phyloP scores from a whole-genome alignment of 1,140 invertebrate species.

The Philotrypesis tridentata region DNA sequence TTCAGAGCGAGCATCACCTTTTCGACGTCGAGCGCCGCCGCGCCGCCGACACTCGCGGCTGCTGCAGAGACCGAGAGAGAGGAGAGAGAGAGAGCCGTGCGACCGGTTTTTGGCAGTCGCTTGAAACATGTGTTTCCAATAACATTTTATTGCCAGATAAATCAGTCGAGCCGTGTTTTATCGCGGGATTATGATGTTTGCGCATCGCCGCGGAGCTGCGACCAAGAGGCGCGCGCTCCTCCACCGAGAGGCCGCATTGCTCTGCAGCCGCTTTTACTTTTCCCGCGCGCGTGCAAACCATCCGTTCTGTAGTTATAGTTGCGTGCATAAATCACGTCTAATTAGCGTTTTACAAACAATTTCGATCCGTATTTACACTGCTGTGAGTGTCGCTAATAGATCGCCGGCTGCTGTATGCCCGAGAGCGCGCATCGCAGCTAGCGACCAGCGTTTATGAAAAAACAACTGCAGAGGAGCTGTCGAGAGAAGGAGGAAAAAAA shows the following conservation, averaged over 20 bases:
- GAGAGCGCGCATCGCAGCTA: too few relatives aligned
- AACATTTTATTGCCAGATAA: slow-evolving; percentile 66
- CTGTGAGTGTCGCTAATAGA: not conserved
- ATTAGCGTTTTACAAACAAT: not conserved
- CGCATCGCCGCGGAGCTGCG: not conserved
- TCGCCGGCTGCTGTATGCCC: too few relatives aligned
- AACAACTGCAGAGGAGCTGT: too few relatives aligned
- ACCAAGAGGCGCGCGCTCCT: too few relatives aligned
- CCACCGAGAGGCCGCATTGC: not conserved
- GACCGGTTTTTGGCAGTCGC: slow-evolving; percentile 66
- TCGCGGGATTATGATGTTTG: slow-evolving; percentile 63
- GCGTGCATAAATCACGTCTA: not conserved
- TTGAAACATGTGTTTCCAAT: slow-evolving; percentile 66
- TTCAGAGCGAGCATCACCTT: slow-evolving; percentile 35
- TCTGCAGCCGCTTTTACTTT: too few relatives aligned
- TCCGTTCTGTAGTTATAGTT: too few relatives aligned
- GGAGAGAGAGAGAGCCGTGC: slow-evolving; percentile 15
- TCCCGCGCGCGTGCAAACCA: not conserved
- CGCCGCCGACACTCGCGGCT: too few relatives aligned
- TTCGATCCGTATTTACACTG: slow-evolving; percentile 6
- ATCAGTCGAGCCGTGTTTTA: slow-evolving; percentile 63
- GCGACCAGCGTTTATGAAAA: not conserved
- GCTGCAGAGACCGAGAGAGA: too few relatives aligned
- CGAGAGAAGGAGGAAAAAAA: too few relatives aligned
- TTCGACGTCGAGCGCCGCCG: not conserved